Conservation (phyloP, 2,113 vertebrate genomes). For the Haliaeetus leucogaster region DNA sequence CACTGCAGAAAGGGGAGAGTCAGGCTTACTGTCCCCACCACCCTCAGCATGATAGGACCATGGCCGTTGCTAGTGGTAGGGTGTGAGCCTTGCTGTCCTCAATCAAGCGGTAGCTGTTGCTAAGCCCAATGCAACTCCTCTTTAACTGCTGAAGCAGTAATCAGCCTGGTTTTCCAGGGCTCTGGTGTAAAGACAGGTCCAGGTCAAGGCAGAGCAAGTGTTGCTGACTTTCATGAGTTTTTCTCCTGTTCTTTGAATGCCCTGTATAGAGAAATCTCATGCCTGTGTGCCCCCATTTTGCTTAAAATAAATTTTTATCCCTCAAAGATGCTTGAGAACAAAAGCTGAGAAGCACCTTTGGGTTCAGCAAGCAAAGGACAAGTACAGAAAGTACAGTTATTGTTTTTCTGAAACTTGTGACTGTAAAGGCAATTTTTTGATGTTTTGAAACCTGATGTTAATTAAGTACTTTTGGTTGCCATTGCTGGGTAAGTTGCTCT, state of each 20-base stretch:
- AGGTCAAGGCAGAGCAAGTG: not conserved
- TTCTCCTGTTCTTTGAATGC: not conserved
- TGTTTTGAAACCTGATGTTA: not conserved
- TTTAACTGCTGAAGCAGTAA: not conserved
- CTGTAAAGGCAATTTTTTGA: not conserved
- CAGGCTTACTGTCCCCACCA: not conserved
- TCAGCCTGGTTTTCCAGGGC: not conserved
- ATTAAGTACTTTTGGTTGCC: not conserved
- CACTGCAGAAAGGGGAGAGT: not conserved
- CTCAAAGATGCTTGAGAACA: not conserved
- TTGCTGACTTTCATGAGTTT: not conserved
- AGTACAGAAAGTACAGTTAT: not conserved
- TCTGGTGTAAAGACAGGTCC: not conserved
- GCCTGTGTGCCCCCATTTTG: not conserved
- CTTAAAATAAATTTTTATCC: not conserved
- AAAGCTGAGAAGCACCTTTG: not conserved
- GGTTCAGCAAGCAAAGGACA: not conserved
- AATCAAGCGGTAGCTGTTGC: not conserved
- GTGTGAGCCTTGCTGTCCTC: not conserved
- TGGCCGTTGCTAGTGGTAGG: not conserved
- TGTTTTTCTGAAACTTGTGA: not conserved
- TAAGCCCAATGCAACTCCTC: not conserved
- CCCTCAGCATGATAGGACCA: no score
- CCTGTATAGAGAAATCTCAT: not conserved
- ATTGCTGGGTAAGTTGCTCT: not conserved